These are phyloP conservation scores for Urocitellus parryii DNA, from an alignment of 2,113 vertebrate species.

Conservation along the genomic window DNA sequence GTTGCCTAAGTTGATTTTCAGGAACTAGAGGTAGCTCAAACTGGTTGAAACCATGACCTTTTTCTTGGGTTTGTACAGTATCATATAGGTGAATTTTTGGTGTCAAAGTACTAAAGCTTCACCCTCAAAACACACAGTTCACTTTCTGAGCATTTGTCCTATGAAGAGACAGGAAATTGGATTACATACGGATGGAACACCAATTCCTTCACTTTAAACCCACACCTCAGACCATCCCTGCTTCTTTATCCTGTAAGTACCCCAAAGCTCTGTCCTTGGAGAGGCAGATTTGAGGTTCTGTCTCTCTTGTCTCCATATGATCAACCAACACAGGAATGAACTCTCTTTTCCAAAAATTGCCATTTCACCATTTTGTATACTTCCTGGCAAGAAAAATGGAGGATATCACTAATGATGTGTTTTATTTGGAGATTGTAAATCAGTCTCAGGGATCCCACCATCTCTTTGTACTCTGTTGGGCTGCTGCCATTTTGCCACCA, in stretches of 20 bases:
- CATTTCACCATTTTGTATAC: background rate
- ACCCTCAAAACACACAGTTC: background rate
- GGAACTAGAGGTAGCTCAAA: background rate
- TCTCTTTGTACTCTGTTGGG: background rate
- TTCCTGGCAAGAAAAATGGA: background rate
- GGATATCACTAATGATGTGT: background rate
- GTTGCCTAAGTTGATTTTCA: background rate
- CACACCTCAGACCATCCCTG: background rate
- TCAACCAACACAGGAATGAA: background rate
- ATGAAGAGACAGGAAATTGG: background rate
- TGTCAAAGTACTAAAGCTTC: background rate
- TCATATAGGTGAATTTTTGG: background rate
- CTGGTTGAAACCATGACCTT: background rate
- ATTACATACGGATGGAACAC: background rate
- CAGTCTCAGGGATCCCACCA: background rate
- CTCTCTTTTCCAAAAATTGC: background rate
- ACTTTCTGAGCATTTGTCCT: background rate
- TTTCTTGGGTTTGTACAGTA: no score
- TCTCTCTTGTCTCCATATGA: background rate
- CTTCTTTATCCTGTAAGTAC: background rate
- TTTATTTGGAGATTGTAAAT: background rate
- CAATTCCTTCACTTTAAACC: background rate
- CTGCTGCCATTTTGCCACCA: background rate
- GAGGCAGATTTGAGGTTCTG: background rate
- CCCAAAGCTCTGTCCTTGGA: background rate